Conservation (phyloP, 2,888 invertebrate genomes). For the Schrankia costaestrigalis region DNA sequence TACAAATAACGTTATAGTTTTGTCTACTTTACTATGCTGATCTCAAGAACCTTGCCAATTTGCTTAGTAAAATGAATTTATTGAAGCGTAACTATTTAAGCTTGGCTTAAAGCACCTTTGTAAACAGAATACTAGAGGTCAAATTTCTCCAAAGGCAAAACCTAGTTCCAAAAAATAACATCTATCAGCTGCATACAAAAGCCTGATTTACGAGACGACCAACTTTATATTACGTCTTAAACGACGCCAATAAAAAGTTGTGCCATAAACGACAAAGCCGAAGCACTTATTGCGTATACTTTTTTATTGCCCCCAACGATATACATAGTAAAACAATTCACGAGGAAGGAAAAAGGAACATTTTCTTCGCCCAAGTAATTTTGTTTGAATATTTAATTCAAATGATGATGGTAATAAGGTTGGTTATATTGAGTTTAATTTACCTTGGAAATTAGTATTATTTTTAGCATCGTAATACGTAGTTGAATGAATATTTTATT, state of each 20-base stretch:
- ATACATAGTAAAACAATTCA: constrained; percentile 41
- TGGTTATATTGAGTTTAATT: constrained; percentile 1
- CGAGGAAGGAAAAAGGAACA: constrained; percentile 26
- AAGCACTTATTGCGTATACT: constrained; percentile 46
- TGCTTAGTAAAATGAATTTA: too few species aligned
- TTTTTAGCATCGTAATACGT: too few species aligned
- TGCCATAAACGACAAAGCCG: constrained; percentile 53
- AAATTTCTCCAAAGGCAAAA: constrained; percentile 32
- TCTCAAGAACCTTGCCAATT: too few species aligned
- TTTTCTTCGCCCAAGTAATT: constrained; percentile 23
- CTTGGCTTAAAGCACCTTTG: too few species aligned
- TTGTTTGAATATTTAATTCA: constrained; percentile 37
- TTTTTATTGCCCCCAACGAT: constrained; percentile 44
- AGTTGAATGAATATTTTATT: too few species aligned
- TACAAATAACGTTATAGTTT: constrained; percentile 6
- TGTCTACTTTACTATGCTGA: background rate
- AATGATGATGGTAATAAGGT: constrained; percentile 19
- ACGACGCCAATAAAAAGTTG: constrained; percentile 73
- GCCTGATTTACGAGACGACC: constrained; percentile 66
- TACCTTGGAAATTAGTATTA: background rate
- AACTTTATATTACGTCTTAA: constrained; percentile 67
- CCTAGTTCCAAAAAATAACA: constrained; percentile 27
- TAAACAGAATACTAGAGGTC: too few species aligned
- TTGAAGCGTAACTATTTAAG: too few species aligned
- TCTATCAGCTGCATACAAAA: constrained; percentile 47